Base-by-base conservation (phyloP, 2,888 invertebrate species). In the Galeopsomyia nigrocyanea region DNA sequence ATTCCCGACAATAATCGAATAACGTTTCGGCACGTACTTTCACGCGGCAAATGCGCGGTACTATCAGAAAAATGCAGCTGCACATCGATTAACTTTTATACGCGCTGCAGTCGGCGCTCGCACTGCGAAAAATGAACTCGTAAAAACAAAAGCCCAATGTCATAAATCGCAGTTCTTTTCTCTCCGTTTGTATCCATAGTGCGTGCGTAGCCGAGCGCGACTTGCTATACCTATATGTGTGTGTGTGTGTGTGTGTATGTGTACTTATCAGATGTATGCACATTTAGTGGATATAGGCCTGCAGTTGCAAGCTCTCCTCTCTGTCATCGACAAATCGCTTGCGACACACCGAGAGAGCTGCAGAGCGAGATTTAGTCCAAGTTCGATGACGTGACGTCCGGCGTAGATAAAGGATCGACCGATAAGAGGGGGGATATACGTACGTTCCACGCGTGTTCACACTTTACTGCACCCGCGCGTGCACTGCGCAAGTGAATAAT, bases 341-440 rank as follows among this genome's bases (percentile, higher is more conserved):
- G 51, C 31, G 10, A 39, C 39, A 39, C 39, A 39, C 7, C 7
- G 39, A 26, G 26, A 26, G 26, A n/a, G n/a, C n/a, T 31, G 7
- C 39, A 10, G 26, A 13, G 53, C 57, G 50, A 49, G 5, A 57
- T 69, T 53, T 16, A 31, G 57, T 21, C 14, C 56, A 53, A 39
- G 57, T 61, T 53, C 53, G 61, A 51, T 47, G 63, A 70, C 51
- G 53, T 49, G 68, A 22, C 71, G 55, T 62, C 46, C 67, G 63
- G 47, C 22, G 5, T 58, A n/a, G 64, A 72, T 72, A 72, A 62
- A 39, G 62, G 49, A 50, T 13, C 39, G 55, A 19, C 16, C 5
- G 55, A 50, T 51, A 39, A 51, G 39, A 13, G 7, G 26, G 26
- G n/a, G n/a, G n/a, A n/a, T 60, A 26, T 26, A 26, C 5, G 26